Base-by-base conservation (phyloP, 2,888 invertebrate genomes). In the Drosophila neonasuta region DNA sequence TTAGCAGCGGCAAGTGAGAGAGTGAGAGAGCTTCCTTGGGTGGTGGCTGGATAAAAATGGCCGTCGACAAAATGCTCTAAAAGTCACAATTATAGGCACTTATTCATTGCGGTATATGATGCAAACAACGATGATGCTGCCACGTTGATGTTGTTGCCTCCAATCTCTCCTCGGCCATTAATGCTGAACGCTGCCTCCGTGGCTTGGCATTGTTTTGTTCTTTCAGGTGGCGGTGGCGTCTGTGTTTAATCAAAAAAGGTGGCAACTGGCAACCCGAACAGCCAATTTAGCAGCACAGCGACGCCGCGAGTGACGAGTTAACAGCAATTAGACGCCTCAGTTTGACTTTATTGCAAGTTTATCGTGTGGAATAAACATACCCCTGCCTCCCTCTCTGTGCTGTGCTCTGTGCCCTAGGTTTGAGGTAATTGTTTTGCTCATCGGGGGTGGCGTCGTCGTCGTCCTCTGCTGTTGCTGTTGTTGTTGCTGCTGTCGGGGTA, bases 21-120 rank as follows among this genome's bases (percentile, higher is more conserved):
- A 41, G 42, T 44, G 54, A 41, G 32, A 30, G 54, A 36, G 36
- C 36, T 36, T 36, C 36, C 32, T 30, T 39, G 24, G 29, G 50
- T 49, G 17, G 52, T 15, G 66, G 67, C 39, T 59, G 49, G 54
- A 68, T 60, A 50, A 76, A 76, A 74, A 76, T 76, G 76, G 76
- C 76, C 45, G 78, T 64, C 76, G 76, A 65, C 67, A 41, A 42
- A 62, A 60, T 68, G 69, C 74, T 65, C 72, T 77, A 77, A 80
- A 80, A 81, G 86, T 82, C 81, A 78, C 81, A 82, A 82, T 82
- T 86, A 82, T 82, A 79, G 87, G 79, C 81, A 86, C 81, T 82
- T 81, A 82, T 82, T 86, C 87, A 86, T 86, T 82, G 86, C 87
- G 81, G 81, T 82, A 66, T 72, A 72, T 78, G 83, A 86, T 80